Evolutionary conservation across 2,888 invertebrate genomes (phyloP), one percentile per base, ranked within the genome.

Genomic region (Tineola bisselliella): DNA sequence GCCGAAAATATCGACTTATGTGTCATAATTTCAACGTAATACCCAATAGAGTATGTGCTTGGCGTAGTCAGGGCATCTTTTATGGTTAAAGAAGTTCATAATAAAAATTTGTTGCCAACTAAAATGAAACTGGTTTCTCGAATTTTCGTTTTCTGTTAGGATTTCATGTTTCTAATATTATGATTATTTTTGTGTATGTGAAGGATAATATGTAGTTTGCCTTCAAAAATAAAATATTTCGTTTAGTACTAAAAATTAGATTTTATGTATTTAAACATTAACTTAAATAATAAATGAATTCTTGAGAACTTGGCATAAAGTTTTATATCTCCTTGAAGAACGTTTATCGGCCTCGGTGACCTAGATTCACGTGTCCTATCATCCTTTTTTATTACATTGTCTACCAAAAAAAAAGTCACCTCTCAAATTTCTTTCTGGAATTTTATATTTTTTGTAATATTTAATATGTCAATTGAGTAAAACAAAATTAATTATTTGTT

Each of bases 1-100:
- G 70, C 70, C 69, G 68, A 58, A 58, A 58, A 58, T 58, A 58
- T 58, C 58, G 31, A 58, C 58, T 58, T 52, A 17, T 52, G 54
- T 52, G 61, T 61, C 61, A 61, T 61, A 61, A 61, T 61, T 61
- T 61, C 44, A 52, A 52, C 61, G 44, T 61, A 61, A 61, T 61
- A 54, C 52, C 54, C 33, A 61, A 60, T 60, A 60, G 48, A 43
- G 60, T 56, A 56, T 56, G 58, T 33, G 31, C 58, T 33, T 58
- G 33, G 15, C 13, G 58, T 56, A 25, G 56, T 30, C 30, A 30
- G 56, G 19, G 5, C 19, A 19, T 56, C 8, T 56, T 33, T 58
- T 58, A 33, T 58, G 58, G 54, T 54, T 54, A 25, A 18, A 54
- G 19, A 25, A 54, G 54, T 54, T 25, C 54, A 54, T 54, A 54